phyloP scores from a whole-genome alignment of 2,888 invertebrate species.

The Dasysyrphus tricinctus region DNA sequence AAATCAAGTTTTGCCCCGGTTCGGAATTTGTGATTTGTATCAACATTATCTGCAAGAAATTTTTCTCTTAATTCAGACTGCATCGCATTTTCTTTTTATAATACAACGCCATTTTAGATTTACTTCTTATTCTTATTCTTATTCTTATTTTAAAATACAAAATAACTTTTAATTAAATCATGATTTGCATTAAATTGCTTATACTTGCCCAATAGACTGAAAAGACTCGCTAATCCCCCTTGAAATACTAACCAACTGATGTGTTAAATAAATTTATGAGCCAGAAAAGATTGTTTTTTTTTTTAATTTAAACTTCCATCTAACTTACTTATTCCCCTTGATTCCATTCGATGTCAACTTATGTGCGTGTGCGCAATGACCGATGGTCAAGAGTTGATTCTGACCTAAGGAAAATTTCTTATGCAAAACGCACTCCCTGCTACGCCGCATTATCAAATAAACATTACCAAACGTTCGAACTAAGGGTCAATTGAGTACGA shows the following conservation, averaged over 20 bases:
- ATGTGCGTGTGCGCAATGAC: conserved; percentile 77
- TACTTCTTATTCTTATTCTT: not conserved
- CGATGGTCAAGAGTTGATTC: conserved; percentile 82
- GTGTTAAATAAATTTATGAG: conserved; percentile 72
- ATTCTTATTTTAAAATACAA: not conserved
- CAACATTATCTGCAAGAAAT: no score
- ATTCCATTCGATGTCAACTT: conserved; percentile 30
- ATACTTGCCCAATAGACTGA: conserved; percentile 7
- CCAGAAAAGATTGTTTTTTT: conserved; percentile 45
- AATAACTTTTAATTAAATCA: conserved; percentile 1
- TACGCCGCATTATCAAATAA: conserved; percentile 72
- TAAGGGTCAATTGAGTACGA: conserved; percentile 71
- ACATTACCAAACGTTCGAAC: conserved; percentile 68
- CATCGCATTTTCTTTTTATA: no score
- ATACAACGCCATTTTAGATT: not conserved
- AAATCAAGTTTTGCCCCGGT: no score
- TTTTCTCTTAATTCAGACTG: no score
- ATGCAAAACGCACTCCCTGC: conserved; percentile 41
- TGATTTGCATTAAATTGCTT: not conserved
- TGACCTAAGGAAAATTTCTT: conserved; percentile 14
- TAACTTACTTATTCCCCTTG: conserved; percentile 16
- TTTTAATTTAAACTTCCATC: conserved; percentile 4
- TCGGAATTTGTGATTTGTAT: no score
- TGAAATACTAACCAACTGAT: conserved; percentile 42
- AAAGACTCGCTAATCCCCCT: conserved; percentile 1